Evolutionary conservation across 2,888 invertebrate genomes (phyloP).

Genomic region (Sepiola atlantica): DNA sequence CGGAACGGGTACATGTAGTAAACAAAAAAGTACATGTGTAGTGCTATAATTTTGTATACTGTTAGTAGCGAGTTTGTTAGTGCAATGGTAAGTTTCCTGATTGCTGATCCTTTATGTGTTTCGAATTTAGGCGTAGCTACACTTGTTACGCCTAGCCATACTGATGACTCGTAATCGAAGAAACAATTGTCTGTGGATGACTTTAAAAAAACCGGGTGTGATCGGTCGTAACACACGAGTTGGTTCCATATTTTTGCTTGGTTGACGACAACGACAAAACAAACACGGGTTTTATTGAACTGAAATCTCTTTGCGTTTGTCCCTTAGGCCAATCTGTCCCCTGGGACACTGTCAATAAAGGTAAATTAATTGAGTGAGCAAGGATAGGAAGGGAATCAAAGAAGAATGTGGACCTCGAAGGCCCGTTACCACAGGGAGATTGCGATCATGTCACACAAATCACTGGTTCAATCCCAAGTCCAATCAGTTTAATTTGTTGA

Average conservation of each 20-base stretch:
- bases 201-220: too few relatives aligned
- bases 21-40: too few relatives aligned
- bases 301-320: not conserved
- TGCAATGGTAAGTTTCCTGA: too few relatives aligned
- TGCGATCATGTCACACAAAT: not conserved
- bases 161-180: too few relatives aligned
- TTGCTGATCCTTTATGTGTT: too few relatives aligned
- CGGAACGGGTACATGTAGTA: too few relatives aligned
- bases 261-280: not conserved
- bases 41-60: too few relatives aligned
- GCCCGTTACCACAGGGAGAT: not conserved
- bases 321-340: not conserved
- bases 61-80: too few relatives aligned
- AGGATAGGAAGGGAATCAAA: not conserved
- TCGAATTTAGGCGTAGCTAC: too few relatives aligned
- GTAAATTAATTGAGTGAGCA: not conserved
- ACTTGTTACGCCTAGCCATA: too few relatives aligned
- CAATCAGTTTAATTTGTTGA: not conserved
- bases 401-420: not conserved
- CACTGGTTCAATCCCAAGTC: not conserved
- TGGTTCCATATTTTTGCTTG: not conserved
- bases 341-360: not conserved
- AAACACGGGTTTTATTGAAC: not conserved
- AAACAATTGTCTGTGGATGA: too few relatives aligned
- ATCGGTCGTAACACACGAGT: too few relatives aligned